phyloP scores from a whole-genome alignment of 2,888 invertebrate species.

The Tridacna crocea region DNA sequence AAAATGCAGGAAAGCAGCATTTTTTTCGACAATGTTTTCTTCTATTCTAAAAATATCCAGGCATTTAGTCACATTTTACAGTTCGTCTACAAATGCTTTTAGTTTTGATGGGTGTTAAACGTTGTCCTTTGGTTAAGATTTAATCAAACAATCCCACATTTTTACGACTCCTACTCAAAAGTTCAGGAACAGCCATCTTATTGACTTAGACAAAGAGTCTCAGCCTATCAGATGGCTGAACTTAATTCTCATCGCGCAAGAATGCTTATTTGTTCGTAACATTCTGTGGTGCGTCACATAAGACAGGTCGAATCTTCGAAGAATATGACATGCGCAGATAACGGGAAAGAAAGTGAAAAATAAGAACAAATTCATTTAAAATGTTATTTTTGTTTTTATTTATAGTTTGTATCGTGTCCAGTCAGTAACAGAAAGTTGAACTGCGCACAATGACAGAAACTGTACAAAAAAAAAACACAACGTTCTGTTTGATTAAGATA shows the following conservation, averaged over 20 bases:
- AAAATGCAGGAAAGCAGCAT: background rate
- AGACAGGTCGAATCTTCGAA: no score
- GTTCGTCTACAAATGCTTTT: background rate
- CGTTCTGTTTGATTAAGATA: conserved; percentile 15
- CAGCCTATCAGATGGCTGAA: no score
- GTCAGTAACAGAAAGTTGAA: conserved; percentile 9
- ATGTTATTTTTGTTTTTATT: conserved; percentile 15
- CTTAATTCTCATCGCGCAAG: no score
- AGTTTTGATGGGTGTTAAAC: background rate
- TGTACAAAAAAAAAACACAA: conserved; percentile 21
- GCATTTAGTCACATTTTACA: background rate
- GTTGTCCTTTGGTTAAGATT: background rate
- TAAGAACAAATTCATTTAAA: background rate
- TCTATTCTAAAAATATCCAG: no score
- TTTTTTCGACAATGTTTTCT: background rate
- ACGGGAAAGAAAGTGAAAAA: background rate
- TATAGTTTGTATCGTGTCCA: conserved; percentile 13
- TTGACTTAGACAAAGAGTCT: no score
- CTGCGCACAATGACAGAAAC: conserved; percentile 17
- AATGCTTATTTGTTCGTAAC: no score
- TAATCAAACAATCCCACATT: no score
- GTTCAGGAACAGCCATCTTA: no score
- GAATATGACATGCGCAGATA: no score
- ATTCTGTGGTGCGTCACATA: no score
- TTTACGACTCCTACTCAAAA: no score